A percentile compares a stretch with the other conserved stretches of the same genome.
phyloP scores from a whole-genome alignment of 2,888 invertebrate genomes.

The Caenorhabditis sp. region DNA sequence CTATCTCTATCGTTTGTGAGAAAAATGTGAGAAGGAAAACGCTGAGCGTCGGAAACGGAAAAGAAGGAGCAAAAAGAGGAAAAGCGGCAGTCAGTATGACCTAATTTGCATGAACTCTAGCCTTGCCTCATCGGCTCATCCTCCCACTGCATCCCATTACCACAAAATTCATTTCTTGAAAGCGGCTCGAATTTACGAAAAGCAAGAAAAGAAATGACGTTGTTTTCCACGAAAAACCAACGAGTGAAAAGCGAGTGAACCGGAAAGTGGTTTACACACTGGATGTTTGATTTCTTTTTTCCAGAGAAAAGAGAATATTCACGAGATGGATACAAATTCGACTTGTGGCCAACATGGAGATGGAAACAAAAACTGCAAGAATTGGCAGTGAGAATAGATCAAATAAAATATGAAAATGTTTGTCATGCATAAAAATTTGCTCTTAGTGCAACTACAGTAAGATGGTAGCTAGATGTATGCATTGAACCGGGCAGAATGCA shows the following conservation, averaged over 20 bases:
- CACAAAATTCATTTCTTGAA: neutral
- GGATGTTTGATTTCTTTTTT: slow-evolving; percentile 30
- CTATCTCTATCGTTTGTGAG: slow-evolving; percentile 18
- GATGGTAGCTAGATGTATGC: too few relatives aligned
- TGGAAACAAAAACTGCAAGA: neutral
- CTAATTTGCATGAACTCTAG: slow-evolving; percentile 27
- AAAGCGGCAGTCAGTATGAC: slow-evolving; percentile 7
- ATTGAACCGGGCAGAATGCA: too few relatives aligned
- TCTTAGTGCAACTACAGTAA: neutral
- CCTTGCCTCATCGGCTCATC: slow-evolving; percentile 18
- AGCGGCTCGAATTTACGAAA: slow-evolving; percentile 1
- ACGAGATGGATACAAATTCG: slow-evolving; percentile 18
- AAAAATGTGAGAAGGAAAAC: slow-evolving; percentile 18
- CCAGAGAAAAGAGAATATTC: slow-evolving; percentile 14
- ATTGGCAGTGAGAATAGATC: slow-evolving; percentile 17
- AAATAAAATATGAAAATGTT: slow-evolving; percentile 14
- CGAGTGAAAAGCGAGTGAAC: slow-evolving; percentile 23
- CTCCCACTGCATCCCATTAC: slow-evolving; percentile 22
- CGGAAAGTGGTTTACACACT: slow-evolving; percentile 23
- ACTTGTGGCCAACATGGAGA: neutral
- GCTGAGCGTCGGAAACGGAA: neutral
- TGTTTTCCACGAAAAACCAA: slow-evolving; percentile 8
- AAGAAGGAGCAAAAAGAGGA: slow-evolving; percentile 24
- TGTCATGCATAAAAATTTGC: slow-evolving; percentile 29
- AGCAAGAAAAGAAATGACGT: slow-evolving; percentile 27